A percentile compares a stretch with the other conserved stretches of the same genome.
phyloP scores from a whole-genome alignment of 2,113 vertebrate genomes.

The Urocolius indicus region DNA sequence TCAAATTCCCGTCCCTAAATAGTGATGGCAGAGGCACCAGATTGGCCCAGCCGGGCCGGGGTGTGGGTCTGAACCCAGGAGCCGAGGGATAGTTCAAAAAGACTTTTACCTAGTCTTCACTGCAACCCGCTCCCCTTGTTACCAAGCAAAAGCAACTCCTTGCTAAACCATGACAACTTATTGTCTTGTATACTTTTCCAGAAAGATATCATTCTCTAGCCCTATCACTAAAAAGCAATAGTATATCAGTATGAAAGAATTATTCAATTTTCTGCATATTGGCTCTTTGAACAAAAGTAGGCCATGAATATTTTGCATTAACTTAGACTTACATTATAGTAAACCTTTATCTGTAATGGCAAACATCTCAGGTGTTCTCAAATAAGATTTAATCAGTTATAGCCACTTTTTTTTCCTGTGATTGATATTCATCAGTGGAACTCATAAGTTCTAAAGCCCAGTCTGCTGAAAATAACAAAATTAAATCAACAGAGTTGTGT shows the following conservation, averaged over 20 bases:
- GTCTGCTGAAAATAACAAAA: conserved; percentile 64
- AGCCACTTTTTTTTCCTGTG: background rate
- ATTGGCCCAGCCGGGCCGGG: too few species aligned
- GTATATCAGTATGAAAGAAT: background rate
- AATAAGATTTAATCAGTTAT: conserved; percentile 13
- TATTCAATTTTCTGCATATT: background rate
- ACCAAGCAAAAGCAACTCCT: too few species aligned
- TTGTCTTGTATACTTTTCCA: background rate
- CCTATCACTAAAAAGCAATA: background rate
- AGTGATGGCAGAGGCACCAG: too few species aligned
- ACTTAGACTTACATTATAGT: background rate
- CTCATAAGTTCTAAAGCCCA: conserved; percentile 52
- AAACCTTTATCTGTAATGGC: background rate
- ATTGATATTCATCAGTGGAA: conserved; percentile 23
- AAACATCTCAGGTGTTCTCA: conserved; percentile 26
- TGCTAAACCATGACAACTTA: too few species aligned
- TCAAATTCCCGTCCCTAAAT: too few species aligned
- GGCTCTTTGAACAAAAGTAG: background rate
- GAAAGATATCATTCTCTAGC: background rate
- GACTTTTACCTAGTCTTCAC: too few species aligned
- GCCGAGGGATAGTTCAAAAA: too few species aligned
- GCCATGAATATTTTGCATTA: conserved; percentile 2
- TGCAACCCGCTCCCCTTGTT: too few species aligned
- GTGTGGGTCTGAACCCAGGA: too few species aligned
- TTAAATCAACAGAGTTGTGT: conserved; percentile 61